phyloP scores from a whole-genome alignment of 2,113 vertebrate genomes.

The Heloderma charlesbogerti region DNA sequence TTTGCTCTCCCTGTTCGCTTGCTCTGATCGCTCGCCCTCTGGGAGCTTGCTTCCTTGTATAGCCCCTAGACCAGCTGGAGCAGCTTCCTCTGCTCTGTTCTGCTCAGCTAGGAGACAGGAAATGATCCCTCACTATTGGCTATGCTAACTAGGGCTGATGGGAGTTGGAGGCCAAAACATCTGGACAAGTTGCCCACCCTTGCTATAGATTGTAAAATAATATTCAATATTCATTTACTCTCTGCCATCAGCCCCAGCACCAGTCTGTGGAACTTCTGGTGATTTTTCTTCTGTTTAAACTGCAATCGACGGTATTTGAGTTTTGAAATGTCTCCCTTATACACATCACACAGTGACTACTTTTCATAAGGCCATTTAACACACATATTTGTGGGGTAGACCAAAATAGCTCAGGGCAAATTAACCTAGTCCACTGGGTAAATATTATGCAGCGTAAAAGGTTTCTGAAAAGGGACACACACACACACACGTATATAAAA shows the following conservation, averaged over 20 bases:
- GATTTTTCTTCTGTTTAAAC: slow-evolving; percentile 46
- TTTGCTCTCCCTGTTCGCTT: too few relatives aligned
- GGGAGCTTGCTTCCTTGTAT: too few relatives aligned
- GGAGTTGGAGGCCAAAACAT: too few relatives aligned
- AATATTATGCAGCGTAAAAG: slow-evolving; percentile 52
- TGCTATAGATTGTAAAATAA: background rate
- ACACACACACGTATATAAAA: slow-evolving; percentile 37
- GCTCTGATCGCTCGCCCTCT: too few relatives aligned
- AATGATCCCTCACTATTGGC: too few relatives aligned
- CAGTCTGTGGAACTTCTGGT: slow-evolving; percentile 55
- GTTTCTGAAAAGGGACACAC: slow-evolving; percentile 50
- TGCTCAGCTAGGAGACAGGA: too few relatives aligned
- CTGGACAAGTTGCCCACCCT: too few relatives aligned
- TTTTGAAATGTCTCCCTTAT: slow-evolving; percentile 60
- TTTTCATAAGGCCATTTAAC: slow-evolving; percentile 57
- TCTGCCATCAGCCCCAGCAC: slow-evolving; percentile 19
- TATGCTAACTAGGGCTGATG: too few relatives aligned
- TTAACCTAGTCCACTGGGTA: slow-evolving; percentile 52
- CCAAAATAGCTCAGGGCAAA: slow-evolving; percentile 63
- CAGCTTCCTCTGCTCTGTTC: too few relatives aligned
- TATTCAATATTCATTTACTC: background rate
- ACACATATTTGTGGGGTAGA: slow-evolving; percentile 58
- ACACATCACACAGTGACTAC: slow-evolving; percentile 27
- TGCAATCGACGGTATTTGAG: slow-evolving; percentile 29
- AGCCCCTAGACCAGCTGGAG: too few relatives aligned